Evolutionary conservation across 1,140 invertebrate genomes (phyloP).

Genomic region (Lepidurus arcticus): DNA sequence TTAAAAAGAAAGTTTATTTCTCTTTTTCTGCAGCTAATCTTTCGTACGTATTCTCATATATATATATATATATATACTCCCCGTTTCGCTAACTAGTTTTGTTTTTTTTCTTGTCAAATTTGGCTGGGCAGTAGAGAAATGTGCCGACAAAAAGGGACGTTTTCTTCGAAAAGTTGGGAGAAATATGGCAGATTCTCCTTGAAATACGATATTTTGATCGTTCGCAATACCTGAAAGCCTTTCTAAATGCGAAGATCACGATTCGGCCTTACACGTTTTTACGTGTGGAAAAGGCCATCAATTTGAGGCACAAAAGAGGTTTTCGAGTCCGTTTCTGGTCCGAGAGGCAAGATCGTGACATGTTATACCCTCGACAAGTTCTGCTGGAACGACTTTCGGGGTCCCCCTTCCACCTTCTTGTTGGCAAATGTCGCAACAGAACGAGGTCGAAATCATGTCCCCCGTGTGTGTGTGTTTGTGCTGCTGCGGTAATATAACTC

Average conservation of each 20-base stretch:
- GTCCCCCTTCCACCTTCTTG: background rate
- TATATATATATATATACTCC: background rate
- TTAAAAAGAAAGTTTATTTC: background rate
- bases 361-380: background rate
- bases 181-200: background rate
- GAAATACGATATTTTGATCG: background rate
- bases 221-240: background rate
- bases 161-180: background rate
- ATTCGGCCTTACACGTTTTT: constrained; percentile 7
- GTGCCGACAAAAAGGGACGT: no score
- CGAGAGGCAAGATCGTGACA: constrained; percentile 19
- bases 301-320: constrained; percentile 12
- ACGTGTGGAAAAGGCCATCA: constrained; percentile 9
- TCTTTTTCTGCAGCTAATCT: background rate
- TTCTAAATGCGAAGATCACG: constrained; percentile 15
- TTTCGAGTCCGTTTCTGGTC: background rate
- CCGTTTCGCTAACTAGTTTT: no score
- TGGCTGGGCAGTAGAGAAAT: no score
- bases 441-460: background rate
- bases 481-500: background rate
- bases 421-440: background rate
- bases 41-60: background rate
- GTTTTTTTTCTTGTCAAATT: no score
- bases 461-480: background rate
- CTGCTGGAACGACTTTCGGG: background rate